Base-by-base conservation (phyloP, 1,140 invertebrate species). In the Sminthurides bifidus region DNA sequence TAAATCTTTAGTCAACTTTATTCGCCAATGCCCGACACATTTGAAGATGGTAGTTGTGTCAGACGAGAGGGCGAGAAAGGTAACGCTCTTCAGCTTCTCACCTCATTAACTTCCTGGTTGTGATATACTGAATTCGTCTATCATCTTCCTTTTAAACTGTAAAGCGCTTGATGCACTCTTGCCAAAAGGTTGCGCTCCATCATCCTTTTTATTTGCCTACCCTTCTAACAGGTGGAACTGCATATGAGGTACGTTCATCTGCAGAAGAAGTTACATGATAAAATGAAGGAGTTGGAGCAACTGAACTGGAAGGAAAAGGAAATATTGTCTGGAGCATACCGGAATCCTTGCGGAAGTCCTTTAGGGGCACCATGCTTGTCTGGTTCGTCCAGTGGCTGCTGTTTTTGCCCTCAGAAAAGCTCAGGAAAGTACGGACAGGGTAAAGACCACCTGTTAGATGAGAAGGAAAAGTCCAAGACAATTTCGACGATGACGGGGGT, bases 11-110 rank as follows among this genome's bases (percentile, higher is more conserved):
- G 91, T 95, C 1, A 82, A 81, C 65, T 90, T 87, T 64, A 93
- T 95, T 43, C 90, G 90, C 69, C 81, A 82, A 61, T 92, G 90
- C 74, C 86, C 89, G 67, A 77, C 84, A 8, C 76, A 87, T 56
- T 91, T 95, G 84, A 77, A 91, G 52, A 90, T 94, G 81, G 90
- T 94, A 1, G 90, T 94, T 0, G 79, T 92, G 2, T 94, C 93
- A 69, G 91, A 94, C 75, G 87, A 95, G 68, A 92, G 92, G 66
- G 89, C 93, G 0, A 77, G 86, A 49, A 94, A 94, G 78, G 89
- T 85, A 27, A 48, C 4, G 23, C 17, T 41, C n/a, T n/a, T n/a
- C n/a, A n/a, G n/a, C n/a, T n/a, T n/a, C n/a, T n/a, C n/a, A n/a
- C n/a, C n/a, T n/a, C n/a, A n/a, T n/a, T n/a, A n/a, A n/a, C n/a